phyloP scores from a whole-genome alignment of 2,113 vertebrate genomes.

The Furnarius figulus region DNA sequence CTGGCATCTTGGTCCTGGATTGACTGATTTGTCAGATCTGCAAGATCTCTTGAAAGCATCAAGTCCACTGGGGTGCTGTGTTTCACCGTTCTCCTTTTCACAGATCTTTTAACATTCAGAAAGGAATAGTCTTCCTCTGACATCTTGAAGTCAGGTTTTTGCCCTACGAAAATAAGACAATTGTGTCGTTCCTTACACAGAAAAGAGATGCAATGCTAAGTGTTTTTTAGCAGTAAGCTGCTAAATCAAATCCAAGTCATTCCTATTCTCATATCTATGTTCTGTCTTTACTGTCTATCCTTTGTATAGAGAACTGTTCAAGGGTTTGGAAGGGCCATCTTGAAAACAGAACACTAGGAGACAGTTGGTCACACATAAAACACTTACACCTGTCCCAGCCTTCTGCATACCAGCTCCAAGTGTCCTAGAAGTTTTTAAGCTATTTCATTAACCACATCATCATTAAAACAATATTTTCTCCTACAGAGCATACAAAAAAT shows the following conservation, averaged over 20 bases:
- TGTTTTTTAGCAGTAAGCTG: background rate
- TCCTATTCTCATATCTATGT: background rate
- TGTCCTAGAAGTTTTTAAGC: background rate
- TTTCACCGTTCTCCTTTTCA: background rate
- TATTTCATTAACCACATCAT: background rate
- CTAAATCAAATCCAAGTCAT: background rate
- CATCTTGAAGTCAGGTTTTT: constrained; percentile 18
- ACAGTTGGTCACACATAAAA: background rate
- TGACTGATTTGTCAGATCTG: background rate
- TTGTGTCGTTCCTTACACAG: background rate
- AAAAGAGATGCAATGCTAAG: background rate
- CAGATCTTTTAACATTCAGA: constrained; percentile 40
- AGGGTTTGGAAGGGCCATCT: background rate
- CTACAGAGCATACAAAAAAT: background rate
- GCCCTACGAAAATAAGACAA: background rate
- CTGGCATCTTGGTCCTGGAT: background rate
- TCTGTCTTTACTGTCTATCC: background rate
- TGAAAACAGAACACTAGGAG: background rate
- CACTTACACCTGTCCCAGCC: background rate
- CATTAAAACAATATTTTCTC: background rate
- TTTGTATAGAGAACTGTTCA: background rate
- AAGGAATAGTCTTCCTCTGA: constrained; percentile 50
- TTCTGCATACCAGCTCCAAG: background rate
- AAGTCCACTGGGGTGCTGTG: constrained; percentile 59
- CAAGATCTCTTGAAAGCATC: background rate